Conservation (phyloP, 1,140 invertebrate species). For the Macrotrachela quadricornifera region DNA sequence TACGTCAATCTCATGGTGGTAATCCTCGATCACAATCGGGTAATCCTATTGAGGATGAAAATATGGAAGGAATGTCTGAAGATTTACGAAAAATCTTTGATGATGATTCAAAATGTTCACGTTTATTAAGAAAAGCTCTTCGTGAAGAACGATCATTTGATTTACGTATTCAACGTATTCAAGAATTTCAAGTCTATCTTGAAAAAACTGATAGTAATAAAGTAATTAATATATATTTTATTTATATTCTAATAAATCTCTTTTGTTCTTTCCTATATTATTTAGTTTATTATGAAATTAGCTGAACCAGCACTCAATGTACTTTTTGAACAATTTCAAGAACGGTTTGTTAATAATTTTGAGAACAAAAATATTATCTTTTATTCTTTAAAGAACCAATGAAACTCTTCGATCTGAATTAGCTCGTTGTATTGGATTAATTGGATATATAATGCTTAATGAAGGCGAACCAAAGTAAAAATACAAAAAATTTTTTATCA, state of each 20-base stretch:
- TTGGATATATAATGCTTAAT: too few species aligned
- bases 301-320: background rate
- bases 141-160: background rate
- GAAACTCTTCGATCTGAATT: too few species aligned
- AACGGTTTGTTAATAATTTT: background rate
- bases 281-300: conserved; percentile 6
- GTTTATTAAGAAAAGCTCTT: conserved; percentile 1
- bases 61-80: background rate
- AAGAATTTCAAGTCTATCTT: conserved; percentile 1
- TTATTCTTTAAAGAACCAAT: background rate
- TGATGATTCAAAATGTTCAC: conserved; percentile 6
- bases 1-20: too few species aligned
- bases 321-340: background rate
- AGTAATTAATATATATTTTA: background rate
- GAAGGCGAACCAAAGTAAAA: too few species aligned
- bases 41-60: too few species aligned
- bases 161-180: background rate
- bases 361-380: background rate
- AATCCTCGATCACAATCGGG: too few species aligned
- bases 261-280: background rate
- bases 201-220: conserved; percentile 6
- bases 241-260: too few species aligned
- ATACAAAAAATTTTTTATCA: too few species aligned
- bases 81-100: conserved; percentile 1
- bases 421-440: too few species aligned